Evolutionary conservation across 1,140 invertebrate genomes (phyloP).

Genomic region (Anastrepha ludens): DNA sequence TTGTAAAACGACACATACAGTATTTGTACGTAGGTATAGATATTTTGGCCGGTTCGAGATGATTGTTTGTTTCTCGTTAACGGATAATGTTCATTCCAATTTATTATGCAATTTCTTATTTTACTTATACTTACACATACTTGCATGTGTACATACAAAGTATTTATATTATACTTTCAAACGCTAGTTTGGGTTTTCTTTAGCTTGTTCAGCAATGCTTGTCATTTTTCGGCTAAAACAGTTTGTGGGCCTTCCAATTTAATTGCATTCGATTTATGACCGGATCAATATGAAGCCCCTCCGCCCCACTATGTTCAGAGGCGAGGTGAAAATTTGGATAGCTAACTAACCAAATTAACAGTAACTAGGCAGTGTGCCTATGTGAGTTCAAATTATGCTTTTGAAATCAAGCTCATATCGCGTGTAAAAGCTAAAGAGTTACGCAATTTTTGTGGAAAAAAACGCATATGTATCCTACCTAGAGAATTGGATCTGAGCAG

Average conservation of each 20-base stretch:
- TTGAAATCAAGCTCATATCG: too few relatives aligned
- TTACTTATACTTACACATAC: background rate
- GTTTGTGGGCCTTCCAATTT: constrained; percentile 7
- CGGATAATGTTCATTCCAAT: constrained; percentile 14
- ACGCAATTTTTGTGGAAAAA: too few relatives aligned
- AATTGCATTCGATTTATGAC: constrained; percentile 25
- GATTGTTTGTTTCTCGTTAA: background rate
- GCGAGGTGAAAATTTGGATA: background rate
- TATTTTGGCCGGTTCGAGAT: too few relatives aligned
- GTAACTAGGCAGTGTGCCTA: too few relatives aligned
- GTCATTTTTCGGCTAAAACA: background rate
- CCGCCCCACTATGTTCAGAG: background rate
- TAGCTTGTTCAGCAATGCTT: background rate
- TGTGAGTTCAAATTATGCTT: too few relatives aligned
- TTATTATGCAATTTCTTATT: constrained; percentile 6
- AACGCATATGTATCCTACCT: too few relatives aligned
- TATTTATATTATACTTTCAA: background rate
- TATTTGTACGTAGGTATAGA: too few relatives aligned
- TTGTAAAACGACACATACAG: too few relatives aligned
- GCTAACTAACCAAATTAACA: too few relatives aligned
- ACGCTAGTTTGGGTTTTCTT: background rate
- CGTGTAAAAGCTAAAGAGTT: too few relatives aligned
- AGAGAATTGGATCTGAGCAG: too few relatives aligned
- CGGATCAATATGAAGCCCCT: background rate
- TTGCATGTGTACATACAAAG: background rate